Evolutionary conservation across 1,140 invertebrate species (phyloP).

Genomic region (Danaus melanippus): DNA sequence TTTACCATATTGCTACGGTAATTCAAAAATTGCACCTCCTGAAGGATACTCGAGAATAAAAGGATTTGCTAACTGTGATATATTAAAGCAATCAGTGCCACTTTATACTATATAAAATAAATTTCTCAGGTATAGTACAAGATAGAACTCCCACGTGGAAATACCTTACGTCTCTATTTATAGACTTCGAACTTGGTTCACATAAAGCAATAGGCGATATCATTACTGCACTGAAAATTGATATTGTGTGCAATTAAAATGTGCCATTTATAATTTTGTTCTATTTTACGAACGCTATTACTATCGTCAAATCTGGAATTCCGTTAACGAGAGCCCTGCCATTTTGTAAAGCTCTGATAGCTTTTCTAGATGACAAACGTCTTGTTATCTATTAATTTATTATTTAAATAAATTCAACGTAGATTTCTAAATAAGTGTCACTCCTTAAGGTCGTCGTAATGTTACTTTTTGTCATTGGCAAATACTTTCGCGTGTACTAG

Average conservation of each 20-base stretch:
- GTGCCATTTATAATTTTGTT: background rate
- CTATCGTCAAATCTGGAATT: slow-evolving; percentile 1
- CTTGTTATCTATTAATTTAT: slow-evolving; percentile 19
- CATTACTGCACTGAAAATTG: slow-evolving; percentile 29
- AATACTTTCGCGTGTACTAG: slow-evolving; percentile 5
- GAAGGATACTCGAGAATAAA: slow-evolving; percentile 32
- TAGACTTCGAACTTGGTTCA: slow-evolving; percentile 63
- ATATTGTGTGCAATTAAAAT: slow-evolving; percentile 11
- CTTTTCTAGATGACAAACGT: slow-evolving; percentile 9
- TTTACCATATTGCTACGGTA: slow-evolving; percentile 63
- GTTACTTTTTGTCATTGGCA: slow-evolving; percentile 6
- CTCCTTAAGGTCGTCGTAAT: slow-evolving; percentile 2
- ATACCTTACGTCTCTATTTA: slow-evolving; percentile 66
- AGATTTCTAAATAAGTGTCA: slow-evolving; percentile 8
- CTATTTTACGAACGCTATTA: background rate
- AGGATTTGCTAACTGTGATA: slow-evolving; percentile 47
- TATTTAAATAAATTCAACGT: slow-evolving; percentile 9
- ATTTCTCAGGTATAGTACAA: slow-evolving; percentile 50
- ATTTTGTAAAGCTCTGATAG: slow-evolving; percentile 20
- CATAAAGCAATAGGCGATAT: slow-evolving; percentile 49
- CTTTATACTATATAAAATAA: slow-evolving; percentile 41
- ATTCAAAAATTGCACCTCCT: slow-evolving; percentile 27
- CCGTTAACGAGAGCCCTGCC: slow-evolving; percentile 16
- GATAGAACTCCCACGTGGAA: slow-evolving; percentile 66
- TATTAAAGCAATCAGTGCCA: slow-evolving; percentile 49